Percentiles rank a stretch among this genome's conserved stretches.
phyloP scores from a whole-genome alignment of 2,888 invertebrate species.

The Hylaea fasciaria region DNA sequence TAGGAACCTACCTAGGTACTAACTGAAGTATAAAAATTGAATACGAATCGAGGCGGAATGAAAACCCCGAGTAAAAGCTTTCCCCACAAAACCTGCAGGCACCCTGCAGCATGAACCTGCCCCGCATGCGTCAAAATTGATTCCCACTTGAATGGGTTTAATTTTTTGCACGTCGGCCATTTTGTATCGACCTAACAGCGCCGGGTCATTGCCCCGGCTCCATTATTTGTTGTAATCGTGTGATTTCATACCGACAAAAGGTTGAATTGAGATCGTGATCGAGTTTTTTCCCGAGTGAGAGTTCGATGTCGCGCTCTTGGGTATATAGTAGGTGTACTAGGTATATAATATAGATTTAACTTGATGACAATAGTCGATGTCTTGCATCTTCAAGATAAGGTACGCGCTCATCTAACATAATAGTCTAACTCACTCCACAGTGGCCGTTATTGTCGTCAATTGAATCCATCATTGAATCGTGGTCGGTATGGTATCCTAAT shows the following conservation, averaged over 20 bases:
- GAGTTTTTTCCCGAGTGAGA: conserved; percentile 24
- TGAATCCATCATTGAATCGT: no score
- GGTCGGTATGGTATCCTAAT: no score
- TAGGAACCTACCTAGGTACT: no score
- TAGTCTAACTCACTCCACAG: no score
- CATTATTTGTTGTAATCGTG: conserved; percentile 37
- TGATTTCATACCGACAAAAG: conserved; percentile 39
- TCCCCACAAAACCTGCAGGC: neutral
- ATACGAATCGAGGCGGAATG: no score
- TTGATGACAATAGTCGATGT: neutral
- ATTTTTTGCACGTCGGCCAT: conserved; percentile 36
- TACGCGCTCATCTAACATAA: no score
- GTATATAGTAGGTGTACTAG: no score
- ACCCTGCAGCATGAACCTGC: neutral
- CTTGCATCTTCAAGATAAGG: no score
- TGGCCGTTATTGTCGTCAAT: no score
- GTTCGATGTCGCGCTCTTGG: conserved; percentile 1
- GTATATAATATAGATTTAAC: neutral
- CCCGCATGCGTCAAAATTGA: conserved; percentile 33
- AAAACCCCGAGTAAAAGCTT: no score
- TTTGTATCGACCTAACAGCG: conserved; percentile 36
- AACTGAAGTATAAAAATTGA: no score
- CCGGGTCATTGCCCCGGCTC: conserved; percentile 30
- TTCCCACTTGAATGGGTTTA: conserved; percentile 22
- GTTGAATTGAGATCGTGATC: conserved; percentile 34